Conservation (phyloP, 2,797 vertebrate species). For the Parambassis ranga region DNA sequence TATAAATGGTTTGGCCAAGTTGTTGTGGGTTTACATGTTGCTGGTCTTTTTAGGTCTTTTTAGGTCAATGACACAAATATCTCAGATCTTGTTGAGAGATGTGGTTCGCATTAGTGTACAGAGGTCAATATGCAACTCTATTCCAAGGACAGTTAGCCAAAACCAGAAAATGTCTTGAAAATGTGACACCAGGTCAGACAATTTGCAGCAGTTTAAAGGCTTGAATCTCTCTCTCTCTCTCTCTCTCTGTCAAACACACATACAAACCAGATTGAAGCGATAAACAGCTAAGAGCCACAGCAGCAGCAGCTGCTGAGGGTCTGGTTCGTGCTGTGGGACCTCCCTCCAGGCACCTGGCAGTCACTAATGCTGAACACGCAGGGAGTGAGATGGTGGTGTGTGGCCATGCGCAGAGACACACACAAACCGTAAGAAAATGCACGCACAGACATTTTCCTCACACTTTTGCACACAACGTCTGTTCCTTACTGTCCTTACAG, state of each 20-base stretch:
- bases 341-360: constrained; percentile 55
- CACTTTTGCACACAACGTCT: neutral
- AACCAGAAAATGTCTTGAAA: too few relatives aligned
- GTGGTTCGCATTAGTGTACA: too few relatives aligned
- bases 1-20: too few relatives aligned
- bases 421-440: neutral
- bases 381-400: constrained; percentile 26
- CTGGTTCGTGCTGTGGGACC: constrained; percentile 50
- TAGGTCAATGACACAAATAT: too few relatives aligned
- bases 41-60: too few relatives aligned
- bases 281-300: constrained; percentile 29
- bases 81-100: too few relatives aligned
- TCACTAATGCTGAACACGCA: constrained; percentile 66
- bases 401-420: constrained; percentile 6
- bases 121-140: too few relatives aligned
- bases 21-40: too few relatives aligned
- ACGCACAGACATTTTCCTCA: neutral
- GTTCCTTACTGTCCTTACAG: constrained; percentile 2
- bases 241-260: neutral
- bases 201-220: too few relatives aligned
- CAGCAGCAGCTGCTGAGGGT: constrained; percentile 58
- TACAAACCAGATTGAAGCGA: constrained; percentile 14
- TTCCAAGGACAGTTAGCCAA: too few relatives aligned
- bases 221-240: neutral
- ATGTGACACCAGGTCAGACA: too few relatives aligned